Conservation (phyloP, 2,797 vertebrate genomes). For the Brachymystax lenok region DNA sequence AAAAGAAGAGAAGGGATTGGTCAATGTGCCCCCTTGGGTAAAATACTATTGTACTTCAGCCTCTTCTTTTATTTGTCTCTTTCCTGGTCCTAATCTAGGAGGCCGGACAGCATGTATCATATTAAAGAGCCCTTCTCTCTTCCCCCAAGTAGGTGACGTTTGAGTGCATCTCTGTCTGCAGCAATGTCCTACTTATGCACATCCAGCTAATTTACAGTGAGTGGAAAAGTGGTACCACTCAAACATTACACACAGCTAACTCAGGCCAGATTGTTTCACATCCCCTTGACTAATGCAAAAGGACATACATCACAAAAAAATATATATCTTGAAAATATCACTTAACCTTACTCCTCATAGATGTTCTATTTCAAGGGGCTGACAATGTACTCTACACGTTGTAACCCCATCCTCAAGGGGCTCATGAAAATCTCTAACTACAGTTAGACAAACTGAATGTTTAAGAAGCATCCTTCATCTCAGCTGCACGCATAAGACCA, state of each 20-base stretch:
- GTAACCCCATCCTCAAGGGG: not conserved
- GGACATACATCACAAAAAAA: not conserved
- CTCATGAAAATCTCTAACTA: not conserved
- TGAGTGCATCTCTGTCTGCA: not conserved
- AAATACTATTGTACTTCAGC: not conserved
- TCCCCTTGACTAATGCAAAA: not conserved
- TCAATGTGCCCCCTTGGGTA: slow-evolving; percentile 6
- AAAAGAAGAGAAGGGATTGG: not conserved
- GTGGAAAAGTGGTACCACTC: not conserved
- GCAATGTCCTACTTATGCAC: not conserved
- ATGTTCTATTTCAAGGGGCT: not conserved
- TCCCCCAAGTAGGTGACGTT: not conserved
- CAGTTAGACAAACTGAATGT: not conserved
- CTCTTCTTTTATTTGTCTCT: not conserved
- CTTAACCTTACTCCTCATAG: not conserved
- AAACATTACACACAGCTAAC: not conserved
- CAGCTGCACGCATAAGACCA: not conserved
- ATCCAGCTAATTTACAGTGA: not conserved
- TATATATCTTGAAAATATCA: not conserved
- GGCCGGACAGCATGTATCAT: not conserved
- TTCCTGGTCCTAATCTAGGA: not conserved
- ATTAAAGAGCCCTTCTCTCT: not conserved
- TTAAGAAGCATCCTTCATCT: not conserved
- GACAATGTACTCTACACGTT: not conserved
- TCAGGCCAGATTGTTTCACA: not conserved